phyloP scores from a whole-genome alignment of 1,140 invertebrate species.

The Bombus affinis region DNA sequence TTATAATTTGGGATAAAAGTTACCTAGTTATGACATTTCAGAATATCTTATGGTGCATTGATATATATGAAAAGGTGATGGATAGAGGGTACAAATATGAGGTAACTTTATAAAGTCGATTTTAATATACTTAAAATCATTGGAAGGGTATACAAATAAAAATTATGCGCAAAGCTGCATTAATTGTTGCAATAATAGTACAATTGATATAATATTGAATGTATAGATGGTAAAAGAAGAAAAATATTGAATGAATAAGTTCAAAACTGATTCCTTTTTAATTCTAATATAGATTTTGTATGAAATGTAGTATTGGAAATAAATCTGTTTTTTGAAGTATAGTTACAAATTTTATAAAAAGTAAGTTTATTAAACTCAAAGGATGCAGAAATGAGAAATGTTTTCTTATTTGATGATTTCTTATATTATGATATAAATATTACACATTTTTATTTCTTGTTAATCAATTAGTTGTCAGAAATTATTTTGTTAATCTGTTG shows the following conservation, averaged over 20 bases:
- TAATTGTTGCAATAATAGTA: conserved; percentile 71
- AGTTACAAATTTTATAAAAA: conserved; percentile 26
- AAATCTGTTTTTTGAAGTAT: conserved; percentile 77
- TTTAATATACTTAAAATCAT: conserved; percentile 52
- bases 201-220: conserved; percentile 64
- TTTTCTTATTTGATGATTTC: background rate
- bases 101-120: conserved; percentile 57
- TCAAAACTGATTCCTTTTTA: conserved; percentile 68
- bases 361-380: background rate
- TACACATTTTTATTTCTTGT: background rate
- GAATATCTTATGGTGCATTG: conserved; percentile 54
- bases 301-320: conserved; percentile 76
- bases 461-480: background rate
- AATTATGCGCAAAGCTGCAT: conserved; percentile 62
- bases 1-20: conserved; percentile 25
- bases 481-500: background rate
- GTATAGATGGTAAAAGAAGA: conserved; percentile 45
- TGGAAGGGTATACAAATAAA: conserved; percentile 49
- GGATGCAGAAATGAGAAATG: background rate
- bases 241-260: conserved; percentile 58
- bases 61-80: conserved; percentile 40
- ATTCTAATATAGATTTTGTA: conserved; percentile 78
- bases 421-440: background rate
- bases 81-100: conserved; percentile 64
- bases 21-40: conserved; percentile 36